Evolutionary conservation across 2,888 invertebrate genomes (phyloP), one percentile per base, ranked within the genome.

Genomic region (Drosophila kokeensis): DNA sequence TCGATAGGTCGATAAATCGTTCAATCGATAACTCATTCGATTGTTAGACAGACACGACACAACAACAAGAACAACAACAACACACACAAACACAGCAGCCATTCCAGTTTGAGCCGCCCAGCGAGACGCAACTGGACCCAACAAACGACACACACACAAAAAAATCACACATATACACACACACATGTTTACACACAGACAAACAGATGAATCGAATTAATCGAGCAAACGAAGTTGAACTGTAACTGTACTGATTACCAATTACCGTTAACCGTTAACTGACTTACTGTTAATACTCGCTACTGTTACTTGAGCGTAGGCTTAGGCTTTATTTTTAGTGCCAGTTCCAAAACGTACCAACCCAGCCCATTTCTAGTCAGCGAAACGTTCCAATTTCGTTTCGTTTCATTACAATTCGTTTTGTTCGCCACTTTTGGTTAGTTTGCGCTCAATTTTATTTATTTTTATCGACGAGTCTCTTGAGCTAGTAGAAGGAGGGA

Each of bases 191-290:
- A 11, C 11, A 54, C 24, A 61, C 40, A 72, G 48, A 58, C 48
- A 66, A 49, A 66, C 61, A 64, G 45, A 55, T 55, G 21, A 24
- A 34, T 34, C 34, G 53, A 45, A 67, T 52, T n/a, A 38, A 10
- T 30, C n/a, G 30, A 62, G 50, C 42, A 67, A 50, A 57, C 45
- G 61, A 69, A 53, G 65, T 34, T 58, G 36, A 73, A 79, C 67
- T 81, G 78, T 69, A 77, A 82, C 87, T 84, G 87, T 83, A 82
- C 82, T 87, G 82, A 82, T 85, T 85, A 81, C 82, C 82, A 71
- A 82, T 79, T 79, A 86, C 83, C 81, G 76, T 59, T 76, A 53
- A 80, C 52, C 52, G 63, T 62, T 76, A 59, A 76, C 49, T 62
- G 78, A 61, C 73, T 53, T 40, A 73, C 64, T 73, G 59, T 73